These are phyloP conservation scores for Octodon degus DNA, from an alignment of 2,113 vertebrate genomes.

Conservation along the genomic window DNA sequence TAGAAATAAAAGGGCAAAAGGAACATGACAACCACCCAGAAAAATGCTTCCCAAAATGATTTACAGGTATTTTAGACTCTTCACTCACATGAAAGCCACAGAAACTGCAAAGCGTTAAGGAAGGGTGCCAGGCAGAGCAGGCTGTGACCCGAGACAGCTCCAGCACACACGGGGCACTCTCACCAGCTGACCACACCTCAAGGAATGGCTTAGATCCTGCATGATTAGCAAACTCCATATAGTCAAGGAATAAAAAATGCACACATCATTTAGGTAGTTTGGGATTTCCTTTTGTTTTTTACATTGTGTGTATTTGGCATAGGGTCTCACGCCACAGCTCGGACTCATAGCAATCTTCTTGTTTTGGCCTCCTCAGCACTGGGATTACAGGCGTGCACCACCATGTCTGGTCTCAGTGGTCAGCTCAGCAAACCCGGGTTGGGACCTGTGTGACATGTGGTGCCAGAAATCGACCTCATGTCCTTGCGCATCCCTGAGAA, in stretches of 20 bases:
- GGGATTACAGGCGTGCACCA: too few species aligned
- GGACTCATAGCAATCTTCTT: too few species aligned
- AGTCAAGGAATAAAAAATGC: background rate
- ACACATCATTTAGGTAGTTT: background rate
- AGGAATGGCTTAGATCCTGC: background rate
- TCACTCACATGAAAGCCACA: background rate
- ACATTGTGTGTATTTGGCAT: too few species aligned
- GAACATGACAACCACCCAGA: background rate
- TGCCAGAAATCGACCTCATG: too few species aligned
- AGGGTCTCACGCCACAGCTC: too few species aligned
- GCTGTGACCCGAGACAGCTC: rapidly evolving
- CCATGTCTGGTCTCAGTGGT: too few species aligned
- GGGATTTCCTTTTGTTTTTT: background rate
- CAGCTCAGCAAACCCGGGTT: too few species aligned
- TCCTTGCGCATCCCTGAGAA: too few species aligned
- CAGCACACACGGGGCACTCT: rapidly evolving
- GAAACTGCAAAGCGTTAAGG: background rate
- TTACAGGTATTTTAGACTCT: background rate
- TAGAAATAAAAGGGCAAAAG: background rate
- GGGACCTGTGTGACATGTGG: too few species aligned
- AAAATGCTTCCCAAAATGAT: background rate
- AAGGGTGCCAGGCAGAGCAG: background rate
- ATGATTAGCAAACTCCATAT: background rate
- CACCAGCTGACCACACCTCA: rapidly evolving
- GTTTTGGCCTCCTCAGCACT: too few species aligned